Evolutionary conservation across 2,113 vertebrate genomes (phyloP).

Genomic region (Donacobius atricapilla): DNA sequence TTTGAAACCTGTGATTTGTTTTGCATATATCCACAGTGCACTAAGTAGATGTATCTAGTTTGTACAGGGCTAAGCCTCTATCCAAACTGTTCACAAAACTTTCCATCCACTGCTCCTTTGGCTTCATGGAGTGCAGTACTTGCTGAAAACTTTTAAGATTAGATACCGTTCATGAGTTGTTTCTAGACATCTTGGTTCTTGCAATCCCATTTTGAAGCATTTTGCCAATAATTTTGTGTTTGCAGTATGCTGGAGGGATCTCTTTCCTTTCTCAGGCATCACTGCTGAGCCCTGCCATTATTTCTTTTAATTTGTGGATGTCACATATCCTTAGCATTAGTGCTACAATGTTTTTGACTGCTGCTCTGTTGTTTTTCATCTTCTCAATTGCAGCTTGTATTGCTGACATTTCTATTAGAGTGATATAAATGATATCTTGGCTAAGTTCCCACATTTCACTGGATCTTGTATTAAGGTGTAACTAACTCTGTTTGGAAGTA

Average conservation of each 20-base stretch:
- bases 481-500: not conserved
- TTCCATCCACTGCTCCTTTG: not conserved
- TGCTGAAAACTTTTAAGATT: not conserved
- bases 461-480: not conserved
- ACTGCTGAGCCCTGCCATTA: rapidly evolving
- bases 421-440: not conserved
- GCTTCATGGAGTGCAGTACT: not conserved
- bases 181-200: not conserved
- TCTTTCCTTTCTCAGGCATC: not conserved
- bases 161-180: not conserved
- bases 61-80: not conserved
- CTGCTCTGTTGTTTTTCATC: not conserved
- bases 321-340: not conserved
- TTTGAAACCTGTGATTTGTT: not conserved
- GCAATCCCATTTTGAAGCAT: not conserved
- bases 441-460: not conserved
- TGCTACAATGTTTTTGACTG: not conserved
- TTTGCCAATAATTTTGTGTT: not conserved
- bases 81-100: not conserved
- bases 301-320: not conserved
- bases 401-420: not conserved
- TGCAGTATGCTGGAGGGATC: not conserved
- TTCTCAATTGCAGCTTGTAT: not conserved
- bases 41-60: not conserved
- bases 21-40: not conserved